Evolutionary conservation across 2,797 vertebrate genomes (phyloP), one percentile per base, ranked within the genome.

Genomic region (Myripristis murdjan): DNA sequence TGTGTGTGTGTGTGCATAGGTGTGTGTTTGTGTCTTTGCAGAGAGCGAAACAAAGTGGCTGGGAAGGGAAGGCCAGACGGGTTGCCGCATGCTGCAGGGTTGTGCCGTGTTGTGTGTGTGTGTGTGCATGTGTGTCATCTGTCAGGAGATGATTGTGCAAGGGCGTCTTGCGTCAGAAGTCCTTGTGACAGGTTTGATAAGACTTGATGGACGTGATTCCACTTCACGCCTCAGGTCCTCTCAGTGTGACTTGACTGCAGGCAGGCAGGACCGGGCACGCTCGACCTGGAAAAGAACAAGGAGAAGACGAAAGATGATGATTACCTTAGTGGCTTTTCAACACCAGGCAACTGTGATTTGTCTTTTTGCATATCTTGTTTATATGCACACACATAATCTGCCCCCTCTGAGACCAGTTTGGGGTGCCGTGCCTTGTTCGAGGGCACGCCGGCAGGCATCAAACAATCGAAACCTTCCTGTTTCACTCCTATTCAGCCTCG

Each of bases 181-280:
- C 55, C 63, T 71, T 57, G 60, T 85, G 84, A 91, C 87, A 86
- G 78, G 53, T 70, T 78, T 65, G 86, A 90, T 92, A 87, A 89
- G 81, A 77, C 65, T 41, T 91, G 87, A 92, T 82, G 69, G 85
- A 89, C 75, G 33, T 82, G 88, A 91, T 87, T 90, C 84, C 60
- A 64, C 80, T 83, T 91, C 75, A 88, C 18, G 89, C 90, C 84
- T 87, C 62, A 52, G 90, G 89, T 75, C 81, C 51, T 74, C 46
- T 70, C 73, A 73, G 16, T 67, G 75, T 28, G 51, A 53, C 41
- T n/a, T n/a, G n/a, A n/a, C n/a, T n/a, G n/a, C n/a, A n/a, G n/a
- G n/a, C 49, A 28, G 67, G 59, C 91, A 84, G 67, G 90, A 86
- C 39, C 48, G 77, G 82, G 76, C 90, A 84, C 1, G 91, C 87